phyloP scores from a whole-genome alignment of 1,140 invertebrate species.

The Meloidogyne hapla region DNA sequence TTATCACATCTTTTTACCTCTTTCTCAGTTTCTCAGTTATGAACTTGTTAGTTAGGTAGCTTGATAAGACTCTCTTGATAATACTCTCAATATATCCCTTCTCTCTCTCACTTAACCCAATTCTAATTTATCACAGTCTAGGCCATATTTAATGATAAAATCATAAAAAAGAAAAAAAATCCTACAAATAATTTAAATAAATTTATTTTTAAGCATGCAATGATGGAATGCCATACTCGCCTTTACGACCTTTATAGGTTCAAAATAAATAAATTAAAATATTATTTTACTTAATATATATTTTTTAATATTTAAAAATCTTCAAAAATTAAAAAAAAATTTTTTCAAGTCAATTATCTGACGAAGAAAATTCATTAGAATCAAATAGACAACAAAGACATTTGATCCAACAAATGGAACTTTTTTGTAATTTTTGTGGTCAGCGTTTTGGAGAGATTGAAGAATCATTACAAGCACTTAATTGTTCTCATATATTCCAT shows the following conservation, averaged over 20 bases:
- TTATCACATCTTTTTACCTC: too few relatives aligned
- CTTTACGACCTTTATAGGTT: slow-evolving; percentile 59
- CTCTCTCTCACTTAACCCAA: too few relatives aligned
- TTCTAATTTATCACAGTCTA: too few relatives aligned
- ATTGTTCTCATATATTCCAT: slow-evolving; percentile 64
- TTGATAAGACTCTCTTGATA: too few relatives aligned
- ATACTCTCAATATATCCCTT: too few relatives aligned
- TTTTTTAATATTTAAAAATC: too few relatives aligned
- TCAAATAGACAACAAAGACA: slow-evolving; percentile 41
- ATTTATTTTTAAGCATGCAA: slow-evolving; percentile 55
- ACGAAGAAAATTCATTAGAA: slow-evolving; percentile 57
- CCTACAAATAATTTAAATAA: too few relatives aligned
- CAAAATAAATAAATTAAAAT: slow-evolving; percentile 32
- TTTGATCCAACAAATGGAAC: slow-evolving; percentile 63
- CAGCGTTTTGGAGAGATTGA: slow-evolving; percentile 57
- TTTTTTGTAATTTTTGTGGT: slow-evolving; percentile 64
- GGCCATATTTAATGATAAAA: too few relatives aligned
- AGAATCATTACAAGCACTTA: slow-evolving; percentile 58
- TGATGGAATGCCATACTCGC: slow-evolving; percentile 60
- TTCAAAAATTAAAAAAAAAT: neutral
- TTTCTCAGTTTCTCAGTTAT: too few relatives aligned
- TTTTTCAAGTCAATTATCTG: slow-evolving; percentile 30
- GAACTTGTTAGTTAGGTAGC: too few relatives aligned
- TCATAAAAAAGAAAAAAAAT: too few relatives aligned
- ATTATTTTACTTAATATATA: too few relatives aligned